Percentiles rank a stretch among this genome's conserved stretches.
phyloP scores from a whole-genome alignment of 2,888 invertebrate species.

The Andrena chrysosceles region DNA sequence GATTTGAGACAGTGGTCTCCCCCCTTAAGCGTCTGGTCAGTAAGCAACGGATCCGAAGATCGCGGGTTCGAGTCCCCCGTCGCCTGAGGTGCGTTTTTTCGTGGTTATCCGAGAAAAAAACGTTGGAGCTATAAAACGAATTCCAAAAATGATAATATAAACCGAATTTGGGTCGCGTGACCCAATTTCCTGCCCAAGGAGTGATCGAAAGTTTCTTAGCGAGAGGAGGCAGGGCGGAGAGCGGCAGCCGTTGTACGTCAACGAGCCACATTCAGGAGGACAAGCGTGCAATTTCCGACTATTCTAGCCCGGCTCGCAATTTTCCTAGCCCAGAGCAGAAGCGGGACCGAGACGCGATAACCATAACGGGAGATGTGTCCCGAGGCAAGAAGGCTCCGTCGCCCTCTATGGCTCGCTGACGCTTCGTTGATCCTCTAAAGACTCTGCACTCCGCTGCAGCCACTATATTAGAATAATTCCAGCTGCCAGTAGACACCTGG shows the following conservation, averaged over 20 bases:
- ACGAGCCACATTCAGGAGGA: conserved; percentile 18
- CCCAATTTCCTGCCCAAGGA: background rate
- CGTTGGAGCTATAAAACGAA: too few species aligned
- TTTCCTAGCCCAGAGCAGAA: conserved; percentile 20
- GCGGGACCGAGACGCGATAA: conserved; percentile 31
- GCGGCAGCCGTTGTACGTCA: conserved; percentile 4
- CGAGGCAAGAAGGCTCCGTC: conserved; percentile 7
- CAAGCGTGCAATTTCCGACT: conserved; percentile 45
- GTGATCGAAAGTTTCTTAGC: background rate
- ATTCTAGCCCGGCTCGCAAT: conserved; percentile 15
- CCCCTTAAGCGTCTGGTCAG: too few species aligned
- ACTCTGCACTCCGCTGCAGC: conserved; percentile 8
- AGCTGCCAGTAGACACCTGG: conserved; percentile 10
- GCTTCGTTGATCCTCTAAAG: conserved; percentile 59
- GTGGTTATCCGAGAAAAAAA: too few species aligned
- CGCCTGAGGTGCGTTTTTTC: too few species aligned
- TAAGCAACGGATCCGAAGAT: too few species aligned
- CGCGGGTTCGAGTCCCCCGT: too few species aligned
- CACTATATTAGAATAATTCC: conserved; percentile 45
- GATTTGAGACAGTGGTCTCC: too few species aligned
- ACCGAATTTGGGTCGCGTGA: too few species aligned
- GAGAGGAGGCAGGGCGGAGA: background rate
- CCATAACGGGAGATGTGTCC: conserved; percentile 33
- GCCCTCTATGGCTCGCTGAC: conserved; percentile 35
- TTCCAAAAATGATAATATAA: too few species aligned